A percentile compares a stretch with the other conserved stretches of the same genome.
Conservation (phyloP, 92 coral and sea anemone genomes). For the Pocillopora grandis region DNA sequence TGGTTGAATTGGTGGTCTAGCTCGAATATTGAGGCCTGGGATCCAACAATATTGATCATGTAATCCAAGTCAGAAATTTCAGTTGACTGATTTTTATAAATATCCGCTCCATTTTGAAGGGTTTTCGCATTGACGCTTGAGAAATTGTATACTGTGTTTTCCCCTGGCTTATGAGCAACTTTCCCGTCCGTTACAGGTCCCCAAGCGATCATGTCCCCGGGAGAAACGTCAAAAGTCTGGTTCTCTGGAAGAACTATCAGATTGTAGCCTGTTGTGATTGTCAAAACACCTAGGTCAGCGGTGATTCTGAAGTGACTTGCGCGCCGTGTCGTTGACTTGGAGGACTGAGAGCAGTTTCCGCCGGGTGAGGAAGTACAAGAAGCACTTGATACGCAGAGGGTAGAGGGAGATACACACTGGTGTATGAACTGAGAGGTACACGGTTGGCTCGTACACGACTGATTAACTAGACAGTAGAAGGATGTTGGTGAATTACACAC, state of each 20-base stretch:
- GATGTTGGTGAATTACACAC: conserved; percentile 30
- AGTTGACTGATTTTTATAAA: conserved; percentile 38
- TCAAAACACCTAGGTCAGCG: conserved; percentile 47
- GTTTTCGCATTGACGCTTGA: conserved; percentile 19
- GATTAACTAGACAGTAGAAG: conserved; percentile 50
- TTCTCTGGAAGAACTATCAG: conserved; percentile 58
- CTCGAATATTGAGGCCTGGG: conserved; percentile 59
- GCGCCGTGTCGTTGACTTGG: conserved; percentile 33
- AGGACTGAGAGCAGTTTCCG: conserved; percentile 46
- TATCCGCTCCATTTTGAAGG: conserved; percentile 30
- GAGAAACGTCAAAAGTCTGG: conserved; percentile 47
- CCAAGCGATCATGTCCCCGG: conserved; percentile 88
- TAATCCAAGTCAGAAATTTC: conserved; percentile 27
- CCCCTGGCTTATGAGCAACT: conserved; percentile 53
- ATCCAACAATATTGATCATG: conserved; percentile 63
- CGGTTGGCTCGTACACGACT: conserved; percentile 40
- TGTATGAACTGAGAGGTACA: neutral
- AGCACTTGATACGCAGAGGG: conserved; percentile 59
- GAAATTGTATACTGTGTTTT: conserved; percentile 37
- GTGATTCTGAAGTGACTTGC: conserved; percentile 25
- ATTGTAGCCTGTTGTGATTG: conserved; percentile 70
- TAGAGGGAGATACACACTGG: conserved; percentile 47
- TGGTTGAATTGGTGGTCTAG: conserved; percentile 26
- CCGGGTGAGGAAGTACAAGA: conserved; percentile 42
- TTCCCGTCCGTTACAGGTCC: conserved; percentile 55